Conservation (phyloP, 2,888 invertebrate genomes). For the Cancer borealis region DNA sequence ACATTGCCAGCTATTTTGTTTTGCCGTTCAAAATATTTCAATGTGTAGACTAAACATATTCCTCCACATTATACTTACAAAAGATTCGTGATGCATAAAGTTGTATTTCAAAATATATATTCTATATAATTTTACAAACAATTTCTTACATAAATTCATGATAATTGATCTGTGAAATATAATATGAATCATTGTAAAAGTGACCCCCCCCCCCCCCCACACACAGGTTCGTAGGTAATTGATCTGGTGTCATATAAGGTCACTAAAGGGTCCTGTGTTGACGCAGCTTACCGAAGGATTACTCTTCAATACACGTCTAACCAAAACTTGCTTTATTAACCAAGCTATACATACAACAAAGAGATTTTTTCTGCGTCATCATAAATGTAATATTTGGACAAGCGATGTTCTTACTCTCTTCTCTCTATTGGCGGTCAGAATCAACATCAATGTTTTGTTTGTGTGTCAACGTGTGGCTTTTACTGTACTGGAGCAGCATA, state of each 20-base stretch:
- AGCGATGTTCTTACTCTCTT: neutral
- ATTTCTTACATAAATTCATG: neutral
- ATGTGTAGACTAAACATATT: neutral
- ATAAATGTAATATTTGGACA: neutral
- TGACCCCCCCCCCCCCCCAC: no score
- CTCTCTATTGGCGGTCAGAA: neutral
- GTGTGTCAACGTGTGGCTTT: neutral
- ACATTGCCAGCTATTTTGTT: neutral
- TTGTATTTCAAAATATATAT: neutral
- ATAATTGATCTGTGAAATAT: neutral
- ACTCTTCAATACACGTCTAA: neutral
- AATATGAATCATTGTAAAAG: neutral
- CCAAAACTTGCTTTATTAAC: neutral
- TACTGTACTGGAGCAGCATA: neutral
- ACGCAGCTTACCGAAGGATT: neutral
- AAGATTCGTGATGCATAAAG: neutral
- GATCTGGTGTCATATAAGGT: neutral
- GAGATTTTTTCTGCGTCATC: neutral
- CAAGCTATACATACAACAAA: neutral
- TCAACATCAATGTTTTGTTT: neutral
- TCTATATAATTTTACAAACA: neutral
- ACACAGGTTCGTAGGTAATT: neutral
- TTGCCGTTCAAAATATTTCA: neutral
- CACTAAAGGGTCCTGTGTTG: neutral
- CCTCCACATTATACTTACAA: neutral